phyloP scores from a whole-genome alignment of 2,797 vertebrate species.

The Lindbergichthys nudifrons region DNA sequence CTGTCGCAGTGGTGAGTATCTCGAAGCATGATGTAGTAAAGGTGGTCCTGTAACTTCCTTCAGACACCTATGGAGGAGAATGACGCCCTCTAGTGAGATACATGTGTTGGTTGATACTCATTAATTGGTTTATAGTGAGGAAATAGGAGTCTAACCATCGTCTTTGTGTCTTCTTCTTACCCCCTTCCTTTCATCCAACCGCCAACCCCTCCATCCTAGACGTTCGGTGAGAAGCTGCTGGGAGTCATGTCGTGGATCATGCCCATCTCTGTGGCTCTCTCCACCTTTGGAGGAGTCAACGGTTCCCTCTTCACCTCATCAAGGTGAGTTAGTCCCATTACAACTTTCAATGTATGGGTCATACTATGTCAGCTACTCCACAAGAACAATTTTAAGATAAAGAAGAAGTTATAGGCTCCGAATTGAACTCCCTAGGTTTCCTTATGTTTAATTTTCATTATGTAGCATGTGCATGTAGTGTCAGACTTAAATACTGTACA shows the following conservation, averaged over 20 bases:
- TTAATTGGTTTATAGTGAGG: background rate
- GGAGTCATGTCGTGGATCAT: constrained; percentile 96
- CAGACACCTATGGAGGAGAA: background rate
- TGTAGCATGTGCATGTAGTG: background rate
- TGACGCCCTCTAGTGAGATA: constrained; percentile 52
- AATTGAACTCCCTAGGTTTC: background rate
- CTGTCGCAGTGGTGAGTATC: constrained; percentile 93
- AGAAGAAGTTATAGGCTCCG: background rate
- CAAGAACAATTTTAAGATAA: background rate
- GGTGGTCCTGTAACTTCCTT: constrained; percentile 24
- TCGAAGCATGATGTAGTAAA: constrained; percentile 2
- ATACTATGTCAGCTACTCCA: background rate
- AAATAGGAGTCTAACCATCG: background rate
- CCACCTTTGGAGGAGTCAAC: constrained; percentile 95
- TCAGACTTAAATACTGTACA: background rate
- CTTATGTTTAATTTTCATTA: background rate
- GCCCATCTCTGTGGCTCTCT: constrained; percentile 95
- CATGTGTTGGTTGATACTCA: background rate
- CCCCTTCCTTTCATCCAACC: constrained; percentile 15
- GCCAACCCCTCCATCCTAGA: constrained; percentile 76
- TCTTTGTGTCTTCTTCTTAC: background rate
- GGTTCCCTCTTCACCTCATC: constrained; percentile 96
- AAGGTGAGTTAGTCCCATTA: constrained; percentile 80
- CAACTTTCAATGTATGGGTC: background rate
- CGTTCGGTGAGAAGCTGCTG: constrained; percentile 94